A percentile compares a stretch with the other conserved stretches of the same genome.
Evolutionary conservation across 2,113 vertebrate genomes (phyloP).

Genomic region (Haemorhous mexicanus): DNA sequence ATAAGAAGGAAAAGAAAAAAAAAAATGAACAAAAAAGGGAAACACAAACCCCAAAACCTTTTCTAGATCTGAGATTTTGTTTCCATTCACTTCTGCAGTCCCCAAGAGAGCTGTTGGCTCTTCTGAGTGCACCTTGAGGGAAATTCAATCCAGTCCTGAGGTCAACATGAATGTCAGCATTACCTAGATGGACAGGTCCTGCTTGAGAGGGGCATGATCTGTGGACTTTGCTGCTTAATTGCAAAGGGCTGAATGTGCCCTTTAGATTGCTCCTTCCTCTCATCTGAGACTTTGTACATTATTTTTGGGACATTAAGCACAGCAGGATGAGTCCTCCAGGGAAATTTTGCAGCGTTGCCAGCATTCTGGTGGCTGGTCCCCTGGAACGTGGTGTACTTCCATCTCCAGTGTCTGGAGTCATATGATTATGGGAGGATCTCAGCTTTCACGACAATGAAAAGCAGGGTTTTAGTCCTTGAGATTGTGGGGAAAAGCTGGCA

Average conservation of each 20-base stretch:
- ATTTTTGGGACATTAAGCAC: conserved; percentile 22
- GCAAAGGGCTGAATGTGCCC: conserved; percentile 4
- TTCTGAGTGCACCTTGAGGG: not conserved
- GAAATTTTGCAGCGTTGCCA: conserved; percentile 10
- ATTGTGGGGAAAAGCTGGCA: not conserved
- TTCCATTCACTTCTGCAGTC: not conserved
- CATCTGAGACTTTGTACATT: conserved; percentile 8
- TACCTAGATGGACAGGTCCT: not conserved
- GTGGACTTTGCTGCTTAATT: not conserved
- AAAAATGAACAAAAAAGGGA: accelerated
- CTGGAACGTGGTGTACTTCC: not conserved
- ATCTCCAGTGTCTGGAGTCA: not conserved
- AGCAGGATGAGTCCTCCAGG: not conserved
- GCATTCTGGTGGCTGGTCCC: not conserved
- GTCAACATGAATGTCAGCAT: not conserved
- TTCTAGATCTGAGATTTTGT: not conserved
- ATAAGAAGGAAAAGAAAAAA: not conserved
- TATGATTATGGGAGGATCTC: conserved; percentile 1
- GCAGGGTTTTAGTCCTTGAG: not conserved
- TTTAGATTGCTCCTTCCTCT: conserved; percentile 2
- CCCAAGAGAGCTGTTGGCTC: not conserved
- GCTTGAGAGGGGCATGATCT: not conserved
- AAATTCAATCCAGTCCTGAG: not conserved
- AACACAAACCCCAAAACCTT: not conserved
- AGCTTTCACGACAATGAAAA: conserved; percentile 16